Evolutionary conservation across 2,888 invertebrate genomes (phyloP), one percentile per base, ranked within the genome.

Genomic region (Idaea dimidiata): DNA sequence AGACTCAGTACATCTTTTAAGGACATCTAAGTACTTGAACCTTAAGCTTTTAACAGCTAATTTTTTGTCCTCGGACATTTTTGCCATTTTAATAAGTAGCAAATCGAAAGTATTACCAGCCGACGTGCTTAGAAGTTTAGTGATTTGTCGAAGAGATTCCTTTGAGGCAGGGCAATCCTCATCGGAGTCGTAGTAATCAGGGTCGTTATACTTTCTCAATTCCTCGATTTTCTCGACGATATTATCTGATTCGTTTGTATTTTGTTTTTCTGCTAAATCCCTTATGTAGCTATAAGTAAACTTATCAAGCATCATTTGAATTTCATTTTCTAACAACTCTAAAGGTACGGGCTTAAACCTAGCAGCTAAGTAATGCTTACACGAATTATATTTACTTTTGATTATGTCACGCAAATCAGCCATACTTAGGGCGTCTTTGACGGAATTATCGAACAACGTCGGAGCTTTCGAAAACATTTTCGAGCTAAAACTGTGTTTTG

Each of bases 341-440:
- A 86, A 75, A 0, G 92, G 90, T 69, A 89, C 84, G 1, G 80
- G 82, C 60, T 88, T 88, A 58, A 89, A 87, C 67, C 89, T 88
- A 0, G 82, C 75, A 0, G 84, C 78, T 0, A 91, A 84, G 7
- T 87, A 88, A 14, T 81, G 80, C 60, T 90, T 91, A 91, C 91
- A 91, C 0, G 87, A 83, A 16, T 80, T 81, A 18, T 89, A 89
- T 0, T 89, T 72, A 0, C 83, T 79, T 65, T 82, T 84, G 0
- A 91, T 83, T 14, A 90, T 63, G 0, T 84, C 83, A 3, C 85
- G 74, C 10, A 91, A 62, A 5, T 91, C 90, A 3, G 84, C 82
- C 89, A 91, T 89, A 55, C 86, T 87, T 0, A 84, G 59, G 0
- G 87, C 88, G 17, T 89, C 87, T 74, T 91, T 91, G 0, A 92